Conservation (phyloP, 1,140 invertebrate species). For the Bombyx mandarina region DNA sequence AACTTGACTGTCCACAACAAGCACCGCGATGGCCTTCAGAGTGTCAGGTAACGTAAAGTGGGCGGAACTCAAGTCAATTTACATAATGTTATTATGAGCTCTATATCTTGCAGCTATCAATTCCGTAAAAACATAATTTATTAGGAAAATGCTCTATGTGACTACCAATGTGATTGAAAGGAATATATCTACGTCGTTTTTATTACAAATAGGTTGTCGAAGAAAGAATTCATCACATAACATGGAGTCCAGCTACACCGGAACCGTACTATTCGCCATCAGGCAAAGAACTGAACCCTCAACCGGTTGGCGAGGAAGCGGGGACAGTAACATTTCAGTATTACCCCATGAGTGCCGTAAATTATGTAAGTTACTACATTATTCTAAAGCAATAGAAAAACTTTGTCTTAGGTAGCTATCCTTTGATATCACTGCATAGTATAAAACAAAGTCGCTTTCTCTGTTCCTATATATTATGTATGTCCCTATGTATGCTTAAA, state of each 20-base stretch:
- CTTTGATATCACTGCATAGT: too few species aligned
- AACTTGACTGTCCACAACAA: constrained; percentile 80
- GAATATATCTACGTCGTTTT: neutral
- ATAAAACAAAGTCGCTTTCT: too few species aligned
- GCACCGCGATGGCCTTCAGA: constrained; percentile 89
- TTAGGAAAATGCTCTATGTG: too few species aligned
- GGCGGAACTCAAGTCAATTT: too few species aligned
- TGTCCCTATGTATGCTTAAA: too few species aligned
- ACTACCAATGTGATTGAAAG: too few species aligned
- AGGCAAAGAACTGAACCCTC: constrained; percentile 85
- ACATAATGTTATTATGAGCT: too few species aligned
- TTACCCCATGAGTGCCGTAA: constrained; percentile 86
- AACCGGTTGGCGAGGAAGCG: constrained; percentile 87
- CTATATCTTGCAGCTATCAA: too few species aligned
- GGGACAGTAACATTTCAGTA: constrained; percentile 90
- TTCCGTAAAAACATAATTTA: too few species aligned
- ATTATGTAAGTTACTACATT: constrained; percentile 81
- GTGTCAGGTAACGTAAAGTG: constrained; percentile 77
- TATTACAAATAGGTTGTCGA: constrained; percentile 78
- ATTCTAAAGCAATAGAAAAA: neutral
- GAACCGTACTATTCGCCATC: constrained; percentile 86
- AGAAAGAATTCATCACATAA: constrained; percentile 84
- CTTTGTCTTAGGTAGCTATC: too few species aligned
- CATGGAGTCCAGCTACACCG: constrained; percentile 77
- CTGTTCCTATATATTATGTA: too few species aligned